A percentile compares a stretch with the other conserved stretches of the same genome.
Evolutionary conservation across 92 coral and sea anemone species (phyloP).

Genomic region (Metridium senile): DNA sequence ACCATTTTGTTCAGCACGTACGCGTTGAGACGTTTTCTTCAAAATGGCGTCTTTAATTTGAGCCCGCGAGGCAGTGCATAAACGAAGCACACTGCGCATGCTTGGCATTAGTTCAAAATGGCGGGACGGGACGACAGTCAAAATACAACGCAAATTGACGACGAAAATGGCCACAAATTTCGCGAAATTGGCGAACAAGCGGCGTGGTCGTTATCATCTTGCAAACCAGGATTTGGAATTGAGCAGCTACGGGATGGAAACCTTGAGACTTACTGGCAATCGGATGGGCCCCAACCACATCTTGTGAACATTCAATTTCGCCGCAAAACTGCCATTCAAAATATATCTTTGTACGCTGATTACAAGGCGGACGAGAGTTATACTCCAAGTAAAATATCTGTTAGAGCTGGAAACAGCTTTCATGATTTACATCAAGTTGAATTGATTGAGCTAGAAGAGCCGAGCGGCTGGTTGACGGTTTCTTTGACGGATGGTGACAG

Average conservation of each 20-base stretch:
- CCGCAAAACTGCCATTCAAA: slow-evolving; percentile 91
- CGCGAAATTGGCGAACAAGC: slow-evolving; percentile 99
- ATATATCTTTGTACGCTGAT: slow-evolving; percentile 89
- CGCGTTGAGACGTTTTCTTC: background rate
- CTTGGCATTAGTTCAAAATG: slow-evolving; percentile 59
- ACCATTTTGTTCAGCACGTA: slow-evolving; percentile 21
- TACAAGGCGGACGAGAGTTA: slow-evolving; percentile 99
- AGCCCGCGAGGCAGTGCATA: slow-evolving; percentile 18
- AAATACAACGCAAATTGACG: slow-evolving; percentile 60
- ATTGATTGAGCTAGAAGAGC: slow-evolving; percentile 89
- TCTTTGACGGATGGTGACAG: slow-evolving; percentile 65
- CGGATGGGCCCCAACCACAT: slow-evolving; percentile 99
- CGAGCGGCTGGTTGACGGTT: slow-evolving; percentile 92
- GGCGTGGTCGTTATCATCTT: slow-evolving; percentile 96
- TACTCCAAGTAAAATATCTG: slow-evolving; percentile 96
- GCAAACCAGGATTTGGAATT: slow-evolving; percentile 98
- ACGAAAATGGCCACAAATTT: slow-evolving; percentile 71
- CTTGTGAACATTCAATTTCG: slow-evolving; percentile 93
- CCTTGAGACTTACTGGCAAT: slow-evolving; percentile 97
- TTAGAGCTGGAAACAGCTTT: slow-evolving; percentile 91
- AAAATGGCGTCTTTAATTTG: slow-evolving; percentile 28
- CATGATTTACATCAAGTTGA: slow-evolving; percentile 95
- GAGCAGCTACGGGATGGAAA: slow-evolving; percentile 97
- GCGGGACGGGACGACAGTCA: slow-evolving; percentile 78
- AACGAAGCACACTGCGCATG: slow-evolving; percentile 31